A percentile compares a stretch with the other conserved stretches of the same genome.
These are phyloP conservation scores for Gobio occitaniae DNA, from an alignment of 2,797 vertebrate species.

Conservation along the genomic window DNA sequence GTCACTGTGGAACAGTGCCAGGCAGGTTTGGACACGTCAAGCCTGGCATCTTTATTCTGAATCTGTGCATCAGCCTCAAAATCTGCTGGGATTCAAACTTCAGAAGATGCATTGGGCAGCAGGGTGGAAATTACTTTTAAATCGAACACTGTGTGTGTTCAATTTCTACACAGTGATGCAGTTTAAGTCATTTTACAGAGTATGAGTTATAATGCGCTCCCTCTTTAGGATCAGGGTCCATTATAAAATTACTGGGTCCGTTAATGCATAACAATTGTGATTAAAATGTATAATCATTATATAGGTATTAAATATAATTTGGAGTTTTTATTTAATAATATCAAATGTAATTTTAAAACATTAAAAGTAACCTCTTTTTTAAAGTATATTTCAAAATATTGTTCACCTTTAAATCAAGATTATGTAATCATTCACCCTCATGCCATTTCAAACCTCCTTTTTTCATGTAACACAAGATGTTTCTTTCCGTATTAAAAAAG, in stretches of 20 bases:
- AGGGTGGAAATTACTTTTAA: constrained; percentile 53
- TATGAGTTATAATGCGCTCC: background rate
- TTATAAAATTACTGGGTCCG: background rate
- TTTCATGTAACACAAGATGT: background rate
- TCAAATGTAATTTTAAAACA: background rate
- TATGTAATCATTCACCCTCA: background rate
- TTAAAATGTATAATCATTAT: background rate
- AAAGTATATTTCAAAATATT: background rate
- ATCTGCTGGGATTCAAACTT: constrained; percentile 76
- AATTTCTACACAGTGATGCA: background rate
- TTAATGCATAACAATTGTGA: background rate
- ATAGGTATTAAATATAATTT: background rate
- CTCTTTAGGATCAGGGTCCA: background rate
- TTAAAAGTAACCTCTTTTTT: background rate
- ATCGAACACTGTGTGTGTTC: constrained; percentile 38
- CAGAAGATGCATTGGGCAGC: constrained; percentile 51
- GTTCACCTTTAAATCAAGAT: background rate
- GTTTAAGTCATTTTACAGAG: constrained; percentile 6
- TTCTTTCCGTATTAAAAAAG: background rate
- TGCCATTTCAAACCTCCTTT: background rate
- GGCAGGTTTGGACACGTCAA: constrained; percentile 79
- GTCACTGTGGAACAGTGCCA: constrained; percentile 50
- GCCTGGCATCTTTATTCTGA: constrained; percentile 66
- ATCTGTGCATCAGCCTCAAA: constrained; percentile 61
- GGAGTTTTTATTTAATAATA: background rate